Percentiles rank a stretch among this genome's conserved stretches.
These are phyloP conservation scores for Oscheius sp. DNA, from an alignment of 2,888 invertebrate genomes.

Conservation along the genomic window DNA sequence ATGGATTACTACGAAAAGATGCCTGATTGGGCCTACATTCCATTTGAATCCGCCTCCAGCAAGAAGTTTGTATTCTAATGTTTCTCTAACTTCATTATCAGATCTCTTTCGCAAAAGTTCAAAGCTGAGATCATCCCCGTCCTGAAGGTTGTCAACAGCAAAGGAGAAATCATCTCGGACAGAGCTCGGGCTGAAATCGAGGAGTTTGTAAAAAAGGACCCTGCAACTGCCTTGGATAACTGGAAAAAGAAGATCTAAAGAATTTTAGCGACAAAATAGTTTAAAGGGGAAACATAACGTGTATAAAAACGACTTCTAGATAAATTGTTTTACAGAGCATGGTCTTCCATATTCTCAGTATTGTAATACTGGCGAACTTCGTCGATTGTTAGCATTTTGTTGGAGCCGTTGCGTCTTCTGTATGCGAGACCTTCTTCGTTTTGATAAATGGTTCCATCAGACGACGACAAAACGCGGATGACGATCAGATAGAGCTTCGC, in stretches of 20 bases:
- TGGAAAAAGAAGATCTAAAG: constrained; percentile 24
- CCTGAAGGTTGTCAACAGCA: constrained; percentile 55
- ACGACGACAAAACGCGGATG: neutral
- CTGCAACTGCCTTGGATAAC: constrained; percentile 10
- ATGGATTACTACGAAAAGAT: constrained; percentile 67
- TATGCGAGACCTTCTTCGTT: constrained; percentile 39
- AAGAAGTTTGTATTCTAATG: constrained; percentile 52
- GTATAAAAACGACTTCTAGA: neutral
- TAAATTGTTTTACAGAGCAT: neutral
- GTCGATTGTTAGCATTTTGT: constrained; percentile 33
- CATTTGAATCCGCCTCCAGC: constrained; percentile 48
- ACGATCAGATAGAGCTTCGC: constrained; percentile 25
- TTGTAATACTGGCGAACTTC: constrained; percentile 22
- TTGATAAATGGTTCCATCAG: constrained; percentile 31
- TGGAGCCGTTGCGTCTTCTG: constrained; percentile 37
- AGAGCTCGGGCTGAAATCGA: constrained; percentile 61
- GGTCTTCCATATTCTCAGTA: neutral
- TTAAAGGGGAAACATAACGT: neutral
- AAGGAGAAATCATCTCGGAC: constrained; percentile 63
- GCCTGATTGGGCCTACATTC: constrained; percentile 66
- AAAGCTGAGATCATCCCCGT: constrained; percentile 63
- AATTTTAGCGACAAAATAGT: neutral
- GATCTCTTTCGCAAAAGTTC: constrained; percentile 61
- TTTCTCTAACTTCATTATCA: constrained; percentile 36
- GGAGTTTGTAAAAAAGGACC: constrained; percentile 30